A percentile compares a stretch with the other conserved stretches of the same genome.
Conservation (phyloP, 2,888 invertebrate species). For the Chymomyza procnemis region DNA sequence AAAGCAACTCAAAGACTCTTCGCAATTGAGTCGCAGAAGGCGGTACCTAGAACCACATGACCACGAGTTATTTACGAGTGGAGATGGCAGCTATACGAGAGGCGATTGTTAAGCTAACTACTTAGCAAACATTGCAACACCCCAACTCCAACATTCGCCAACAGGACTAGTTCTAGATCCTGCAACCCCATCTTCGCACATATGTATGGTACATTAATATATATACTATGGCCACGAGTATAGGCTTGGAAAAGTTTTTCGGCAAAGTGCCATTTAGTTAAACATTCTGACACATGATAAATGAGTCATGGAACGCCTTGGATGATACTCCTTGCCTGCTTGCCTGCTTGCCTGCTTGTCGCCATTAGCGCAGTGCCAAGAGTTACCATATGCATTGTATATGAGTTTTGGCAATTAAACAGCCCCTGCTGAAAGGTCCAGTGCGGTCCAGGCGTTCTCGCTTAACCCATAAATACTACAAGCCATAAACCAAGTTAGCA, state of each 20-base stretch:
- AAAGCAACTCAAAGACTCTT: slow-evolving; percentile 69
- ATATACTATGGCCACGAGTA: background rate
- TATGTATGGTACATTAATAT: too few species aligned
- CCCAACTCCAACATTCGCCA: background rate
- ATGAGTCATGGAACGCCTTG: slow-evolving; percentile 55
- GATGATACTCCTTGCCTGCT: slow-evolving; percentile 24
- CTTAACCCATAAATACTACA: slow-evolving; percentile 50
- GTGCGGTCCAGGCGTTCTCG: slow-evolving; percentile 26
- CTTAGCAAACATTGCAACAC: slow-evolving; percentile 59
- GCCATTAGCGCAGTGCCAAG: slow-evolving; percentile 37
- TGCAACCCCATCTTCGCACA: background rate
- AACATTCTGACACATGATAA: slow-evolving; percentile 73
- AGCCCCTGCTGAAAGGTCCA: slow-evolving; percentile 11
- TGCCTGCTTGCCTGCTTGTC: slow-evolving; percentile 26
- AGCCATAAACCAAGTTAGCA: slow-evolving; percentile 30
- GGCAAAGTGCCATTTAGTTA: slow-evolving; percentile 73
- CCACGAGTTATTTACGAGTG: slow-evolving; percentile 64
- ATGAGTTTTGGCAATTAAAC: slow-evolving; percentile 58
- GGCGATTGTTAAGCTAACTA: slow-evolving; percentile 50
- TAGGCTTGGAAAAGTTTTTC: slow-evolving; percentile 48
- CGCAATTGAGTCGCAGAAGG: slow-evolving; percentile 46
- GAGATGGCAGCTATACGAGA: slow-evolving; percentile 8
- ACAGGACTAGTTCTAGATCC: background rate
- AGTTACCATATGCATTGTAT: background rate
- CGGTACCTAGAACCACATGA: slow-evolving; percentile 2